These are phyloP conservation scores for Coelinius sp. DNA, from an alignment of 2,888 invertebrate species.

Conservation along the genomic window DNA sequence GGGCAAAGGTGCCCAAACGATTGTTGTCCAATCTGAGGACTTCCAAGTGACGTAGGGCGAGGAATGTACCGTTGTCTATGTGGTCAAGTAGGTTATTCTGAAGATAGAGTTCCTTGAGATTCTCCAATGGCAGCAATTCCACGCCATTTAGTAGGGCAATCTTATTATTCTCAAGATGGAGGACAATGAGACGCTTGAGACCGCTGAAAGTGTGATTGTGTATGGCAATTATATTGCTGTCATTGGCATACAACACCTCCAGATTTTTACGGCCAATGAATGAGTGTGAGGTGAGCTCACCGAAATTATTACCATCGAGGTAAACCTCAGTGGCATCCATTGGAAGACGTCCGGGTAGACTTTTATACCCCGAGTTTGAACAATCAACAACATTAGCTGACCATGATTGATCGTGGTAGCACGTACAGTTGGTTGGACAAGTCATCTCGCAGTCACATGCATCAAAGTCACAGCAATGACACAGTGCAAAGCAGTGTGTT, in stretches of 20 bases:
- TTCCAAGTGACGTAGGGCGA: constrained; percentile 84
- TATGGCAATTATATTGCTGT: constrained; percentile 87
- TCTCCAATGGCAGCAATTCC: constrained; percentile 86
- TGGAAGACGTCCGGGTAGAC: constrained; percentile 89
- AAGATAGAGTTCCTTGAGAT: constrained; percentile 87
- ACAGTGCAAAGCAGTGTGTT: constrained; percentile 93
- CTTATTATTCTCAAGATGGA: constrained; percentile 91
- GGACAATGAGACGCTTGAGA: constrained; percentile 81
- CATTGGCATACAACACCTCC: constrained; percentile 88
- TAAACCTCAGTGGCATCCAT: constrained; percentile 97
- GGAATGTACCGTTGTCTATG: constrained; percentile 89
- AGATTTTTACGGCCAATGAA: constrained; percentile 94
- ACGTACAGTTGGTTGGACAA: constrained; percentile 93
- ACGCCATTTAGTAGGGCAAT: constrained; percentile 85
- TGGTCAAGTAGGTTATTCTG: constrained; percentile 87
- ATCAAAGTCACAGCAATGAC: constrained; percentile 97
- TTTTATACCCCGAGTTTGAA: constrained; percentile 84
- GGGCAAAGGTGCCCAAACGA: constrained; percentile 84
- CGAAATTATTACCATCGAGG: constrained; percentile 92
- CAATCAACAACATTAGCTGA: constrained; percentile 94
- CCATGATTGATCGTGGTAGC: constrained; percentile 96
- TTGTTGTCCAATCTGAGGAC: constrained; percentile 89
- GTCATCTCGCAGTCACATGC: constrained; percentile 98
- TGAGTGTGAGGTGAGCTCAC: constrained; percentile 88
- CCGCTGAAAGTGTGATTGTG: constrained; percentile 94